These are phyloP conservation scores for Macrosiphum euphorbiae DNA, from an alignment of 2,888 invertebrate species.

Conservation along the genomic window DNA sequence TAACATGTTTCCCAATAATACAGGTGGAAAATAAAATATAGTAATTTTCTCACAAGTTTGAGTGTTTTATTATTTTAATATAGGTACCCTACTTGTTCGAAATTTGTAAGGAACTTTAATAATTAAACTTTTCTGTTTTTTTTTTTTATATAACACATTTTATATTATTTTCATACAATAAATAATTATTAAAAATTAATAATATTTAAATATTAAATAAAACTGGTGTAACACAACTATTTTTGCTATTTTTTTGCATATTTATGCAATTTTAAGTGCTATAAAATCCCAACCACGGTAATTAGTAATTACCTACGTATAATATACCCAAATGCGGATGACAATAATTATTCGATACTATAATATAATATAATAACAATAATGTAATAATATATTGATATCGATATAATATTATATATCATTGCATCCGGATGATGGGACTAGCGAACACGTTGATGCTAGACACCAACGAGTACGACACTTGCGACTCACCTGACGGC, in stretches of 20 bases:
- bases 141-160: neutral
- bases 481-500: slow-evolving; percentile 48
- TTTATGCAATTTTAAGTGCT: neutral
- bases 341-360: neutral
- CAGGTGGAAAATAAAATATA: neutral
- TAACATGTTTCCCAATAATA: neutral
- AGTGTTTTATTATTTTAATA: neutral
- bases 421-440: slow-evolving; percentile 13
- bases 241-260: neutral
- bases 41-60: neutral
- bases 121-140: no score
- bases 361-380: neutral
- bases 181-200: neutral
- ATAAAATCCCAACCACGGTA: neutral
- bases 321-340: neutral
- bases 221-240: no score
- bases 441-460: slow-evolving; percentile 49
- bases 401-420: neutral
- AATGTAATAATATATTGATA: neutral
- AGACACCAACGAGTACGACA: slow-evolving; percentile 47
- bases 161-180: neutral
- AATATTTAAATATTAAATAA: neutral
- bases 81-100: neutral
- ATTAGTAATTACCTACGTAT: neutral
- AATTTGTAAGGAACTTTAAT: neutral